phyloP scores from a whole-genome alignment of 2,113 vertebrate species.

The Sinocyclocheilus rhinocerous region DNA sequence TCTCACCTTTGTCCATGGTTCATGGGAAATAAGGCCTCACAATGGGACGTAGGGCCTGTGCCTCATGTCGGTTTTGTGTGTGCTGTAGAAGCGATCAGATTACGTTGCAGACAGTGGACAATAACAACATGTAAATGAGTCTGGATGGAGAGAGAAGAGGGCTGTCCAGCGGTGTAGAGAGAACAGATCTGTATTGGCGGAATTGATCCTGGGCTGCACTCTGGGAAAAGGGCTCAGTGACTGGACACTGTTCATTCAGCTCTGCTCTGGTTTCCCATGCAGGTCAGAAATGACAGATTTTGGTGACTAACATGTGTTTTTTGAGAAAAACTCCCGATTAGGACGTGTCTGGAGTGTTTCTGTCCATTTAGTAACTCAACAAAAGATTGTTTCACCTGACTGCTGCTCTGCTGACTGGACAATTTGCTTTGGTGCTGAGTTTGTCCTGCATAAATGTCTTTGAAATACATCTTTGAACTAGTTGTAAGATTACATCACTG shows the following conservation, averaged over 20 bases:
- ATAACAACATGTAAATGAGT: conserved; percentile 60
- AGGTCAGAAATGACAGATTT: conserved; percentile 29
- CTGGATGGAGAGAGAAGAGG: conserved; percentile 44
- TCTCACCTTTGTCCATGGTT: conserved; percentile 48
- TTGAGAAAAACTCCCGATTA: not conserved
- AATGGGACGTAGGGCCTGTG: conserved; percentile 47
- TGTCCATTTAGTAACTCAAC: conserved; percentile 35
- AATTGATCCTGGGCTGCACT: conserved; percentile 50
- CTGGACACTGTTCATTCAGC: conserved; percentile 54
- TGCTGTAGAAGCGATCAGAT: conserved; percentile 54
- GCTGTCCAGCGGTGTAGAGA: conserved; percentile 14
- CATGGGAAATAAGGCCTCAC: conserved; percentile 54
- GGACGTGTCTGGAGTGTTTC: conserved; percentile 40
- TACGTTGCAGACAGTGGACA: conserved; percentile 55
- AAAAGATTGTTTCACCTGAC: conserved; percentile 37
- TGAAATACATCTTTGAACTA: not conserved
- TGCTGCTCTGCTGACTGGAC: conserved; percentile 30
- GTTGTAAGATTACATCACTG: conserved; percentile 6
- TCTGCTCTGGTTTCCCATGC: conserved; percentile 49
- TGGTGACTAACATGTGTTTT: conserved; percentile 45
- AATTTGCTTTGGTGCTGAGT: not conserved
- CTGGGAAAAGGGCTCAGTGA: conserved; percentile 43
- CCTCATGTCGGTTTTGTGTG: conserved; percentile 58
- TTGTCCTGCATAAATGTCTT: not conserved
- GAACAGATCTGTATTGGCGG: conserved; percentile 51